Evolutionary conservation across 2,113 vertebrate species (phyloP).

Genomic region (Tachysurus fulvidraco): DNA sequence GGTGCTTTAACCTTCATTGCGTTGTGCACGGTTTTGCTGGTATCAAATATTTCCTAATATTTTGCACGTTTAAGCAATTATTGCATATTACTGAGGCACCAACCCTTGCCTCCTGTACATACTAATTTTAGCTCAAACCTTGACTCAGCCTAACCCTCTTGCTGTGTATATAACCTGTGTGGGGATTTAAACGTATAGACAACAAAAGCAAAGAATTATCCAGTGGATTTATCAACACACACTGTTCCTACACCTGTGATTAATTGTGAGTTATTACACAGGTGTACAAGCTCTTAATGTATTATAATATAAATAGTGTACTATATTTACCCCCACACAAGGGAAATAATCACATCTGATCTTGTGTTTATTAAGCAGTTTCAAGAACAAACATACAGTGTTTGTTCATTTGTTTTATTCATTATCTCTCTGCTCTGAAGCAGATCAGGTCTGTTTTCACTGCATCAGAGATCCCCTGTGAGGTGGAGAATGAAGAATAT

Average conservation of each 20-base stretch:
- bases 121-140: neutral
- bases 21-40: neutral
- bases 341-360: conserved; percentile 44
- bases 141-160: neutral
- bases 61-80: conserved; percentile 17
- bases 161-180: neutral
- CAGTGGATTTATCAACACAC: neutral
- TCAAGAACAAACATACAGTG: neutral
- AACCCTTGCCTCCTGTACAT: neutral
- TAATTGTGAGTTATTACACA: conserved; percentile 41
- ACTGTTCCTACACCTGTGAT: conserved; percentile 30
- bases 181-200: neutral
- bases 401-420: conserved; percentile 42
- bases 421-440: conserved; percentile 13
- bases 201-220: neutral
- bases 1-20: conserved; percentile 2
- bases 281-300: conserved; percentile 32
- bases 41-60: neutral
- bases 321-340: conserved; percentile 41
- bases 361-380: conserved; percentile 32
- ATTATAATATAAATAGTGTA: conserved; percentile 40
- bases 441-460: neutral
- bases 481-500: neutral
- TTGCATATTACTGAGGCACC: neutral
- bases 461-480: neutral